Percentiles rank a stretch among this genome's conserved stretches.
Conservation (phyloP, 2,888 invertebrate genomes). For the Plebejus melissa region DNA sequence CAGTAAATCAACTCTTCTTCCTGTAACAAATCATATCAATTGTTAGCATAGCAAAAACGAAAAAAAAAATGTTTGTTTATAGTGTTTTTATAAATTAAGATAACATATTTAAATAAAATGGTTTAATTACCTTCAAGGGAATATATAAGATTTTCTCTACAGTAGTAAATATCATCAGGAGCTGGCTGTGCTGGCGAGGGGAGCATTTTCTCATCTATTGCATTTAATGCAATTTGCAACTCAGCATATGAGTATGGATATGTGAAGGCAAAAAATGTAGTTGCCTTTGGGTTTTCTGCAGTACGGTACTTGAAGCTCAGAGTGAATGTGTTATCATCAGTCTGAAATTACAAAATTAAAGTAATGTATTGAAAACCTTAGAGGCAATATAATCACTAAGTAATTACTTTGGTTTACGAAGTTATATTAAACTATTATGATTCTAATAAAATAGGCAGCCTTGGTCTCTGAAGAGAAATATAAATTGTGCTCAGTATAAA, state of each 20-base stretch:
- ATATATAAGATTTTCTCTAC: conserved; percentile 87
- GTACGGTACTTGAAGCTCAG: conserved; percentile 86
- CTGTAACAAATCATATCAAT: conserved; percentile 39
- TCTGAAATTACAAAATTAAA: conserved; percentile 64
- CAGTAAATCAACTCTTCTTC: conserved; percentile 86
- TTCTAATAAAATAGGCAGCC: too few species aligned
- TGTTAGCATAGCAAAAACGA: not conserved
- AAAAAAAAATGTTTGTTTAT: not conserved
- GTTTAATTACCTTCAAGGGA: conserved; percentile 82
- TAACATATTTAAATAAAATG: conserved; percentile 2
- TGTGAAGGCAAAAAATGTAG: conserved; percentile 93
- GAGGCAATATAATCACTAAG: too few species aligned
- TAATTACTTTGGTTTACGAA: not conserved
- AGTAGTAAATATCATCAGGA: conserved; percentile 89
- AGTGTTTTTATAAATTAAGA: not conserved
- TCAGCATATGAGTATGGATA: conserved; percentile 94
- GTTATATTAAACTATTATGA: not conserved
- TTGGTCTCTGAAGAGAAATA: too few species aligned
- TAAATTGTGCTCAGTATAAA: too few species aligned
- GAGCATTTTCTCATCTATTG: conserved; percentile 82
- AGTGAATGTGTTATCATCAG: conserved; percentile 85
- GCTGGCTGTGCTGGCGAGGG: conserved; percentile 54
- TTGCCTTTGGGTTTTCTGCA: conserved; percentile 83
- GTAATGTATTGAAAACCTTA: not conserved
- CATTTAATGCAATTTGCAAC: conserved; percentile 84